These are phyloP conservation scores for Halcyon smyrnensis DNA, from an alignment of 2,797 vertebrate genomes.

Conservation along the genomic window DNA sequence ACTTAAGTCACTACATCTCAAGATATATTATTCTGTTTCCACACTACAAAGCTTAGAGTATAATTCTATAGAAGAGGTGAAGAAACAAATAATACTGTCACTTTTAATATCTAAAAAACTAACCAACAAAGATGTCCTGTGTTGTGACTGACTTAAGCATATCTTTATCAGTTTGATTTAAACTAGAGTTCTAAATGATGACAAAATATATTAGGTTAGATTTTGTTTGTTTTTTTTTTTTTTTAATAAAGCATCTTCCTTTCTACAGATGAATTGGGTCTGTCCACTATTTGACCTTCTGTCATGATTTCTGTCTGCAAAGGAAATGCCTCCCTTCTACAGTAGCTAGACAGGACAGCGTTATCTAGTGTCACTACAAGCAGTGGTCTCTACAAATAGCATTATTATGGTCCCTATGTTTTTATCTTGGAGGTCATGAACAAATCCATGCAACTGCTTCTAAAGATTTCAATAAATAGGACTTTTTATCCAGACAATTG, in stretches of 20 bases:
- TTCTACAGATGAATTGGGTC: slow-evolving; percentile 66
- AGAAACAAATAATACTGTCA: background rate
- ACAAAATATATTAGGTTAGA: background rate
- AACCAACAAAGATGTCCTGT: background rate
- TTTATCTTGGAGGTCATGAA: slow-evolving; percentile 82
- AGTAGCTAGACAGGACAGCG: slow-evolving; percentile 67
- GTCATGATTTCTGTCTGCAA: slow-evolving; percentile 74
- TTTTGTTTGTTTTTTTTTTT: background rate
- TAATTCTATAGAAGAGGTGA: background rate
- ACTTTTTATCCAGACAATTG: slow-evolving; percentile 89
- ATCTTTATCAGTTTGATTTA: background rate
- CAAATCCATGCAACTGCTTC: slow-evolving; percentile 82
- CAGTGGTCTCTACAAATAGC: slow-evolving; percentile 74
- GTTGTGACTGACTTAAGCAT: background rate
- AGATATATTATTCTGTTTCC: background rate
- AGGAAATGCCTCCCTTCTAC: slow-evolving; percentile 75
- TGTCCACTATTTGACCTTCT: slow-evolving; percentile 77
- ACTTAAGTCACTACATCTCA: background rate
- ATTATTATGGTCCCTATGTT: slow-evolving; percentile 79
- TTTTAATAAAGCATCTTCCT: background rate
- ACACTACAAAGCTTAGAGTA: background rate
- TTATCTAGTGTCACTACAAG: slow-evolving; percentile 75
- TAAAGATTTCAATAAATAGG: slow-evolving; percentile 85
- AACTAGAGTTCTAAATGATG: background rate
- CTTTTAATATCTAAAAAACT: background rate